Percentiles rank a stretch among this genome's conserved stretches.
Evolutionary conservation across 2,888 invertebrate genomes (phyloP).

Genomic region (Drosophila melanosoma): DNA sequence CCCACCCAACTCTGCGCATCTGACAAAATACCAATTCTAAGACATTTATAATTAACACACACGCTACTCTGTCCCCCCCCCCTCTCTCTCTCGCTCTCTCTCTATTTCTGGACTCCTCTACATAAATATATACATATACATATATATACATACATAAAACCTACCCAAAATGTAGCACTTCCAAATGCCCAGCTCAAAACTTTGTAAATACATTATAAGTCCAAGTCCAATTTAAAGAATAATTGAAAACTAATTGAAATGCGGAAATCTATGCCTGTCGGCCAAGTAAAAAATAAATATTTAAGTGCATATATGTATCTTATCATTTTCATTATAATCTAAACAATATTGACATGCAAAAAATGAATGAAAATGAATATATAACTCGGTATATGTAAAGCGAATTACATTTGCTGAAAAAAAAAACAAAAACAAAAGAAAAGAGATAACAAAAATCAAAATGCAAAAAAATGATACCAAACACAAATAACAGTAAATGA

Average conservation of each 20-base stretch:
- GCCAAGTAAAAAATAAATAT: conserved; percentile 33
- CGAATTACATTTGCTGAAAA: conserved; percentile 66
- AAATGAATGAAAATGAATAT: conserved; percentile 8
- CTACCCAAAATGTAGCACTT: conserved; percentile 24
- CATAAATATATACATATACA: conserved; percentile 12
- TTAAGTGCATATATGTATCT: conserved; percentile 49
- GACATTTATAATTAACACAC: background rate
- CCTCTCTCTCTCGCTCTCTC: background rate
- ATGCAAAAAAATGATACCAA: background rate
- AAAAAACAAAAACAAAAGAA: conserved; percentile 9
- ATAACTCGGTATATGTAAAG: conserved; percentile 45
- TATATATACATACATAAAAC: conserved; percentile 13
- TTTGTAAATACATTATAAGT: conserved; percentile 46
- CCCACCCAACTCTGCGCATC: conserved; percentile 55
- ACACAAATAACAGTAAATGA: conserved; percentile 29
- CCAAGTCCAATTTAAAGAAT: conserved; percentile 21
- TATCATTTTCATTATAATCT: conserved; percentile 61
- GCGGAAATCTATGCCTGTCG: conserved; percentile 41
- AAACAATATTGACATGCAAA: conserved; percentile 17
- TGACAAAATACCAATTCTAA: conserved; percentile 7
- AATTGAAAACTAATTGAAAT: conserved; percentile 8
- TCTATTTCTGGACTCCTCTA: background rate
- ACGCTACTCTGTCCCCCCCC: conserved; percentile 14
- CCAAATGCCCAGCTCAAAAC: conserved; percentile 37
- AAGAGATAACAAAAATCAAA: conserved; percentile 15